These are phyloP conservation scores for Cerceris ruficornis DNA, from an alignment of 2,888 invertebrate species.

Conservation along the genomic window DNA sequence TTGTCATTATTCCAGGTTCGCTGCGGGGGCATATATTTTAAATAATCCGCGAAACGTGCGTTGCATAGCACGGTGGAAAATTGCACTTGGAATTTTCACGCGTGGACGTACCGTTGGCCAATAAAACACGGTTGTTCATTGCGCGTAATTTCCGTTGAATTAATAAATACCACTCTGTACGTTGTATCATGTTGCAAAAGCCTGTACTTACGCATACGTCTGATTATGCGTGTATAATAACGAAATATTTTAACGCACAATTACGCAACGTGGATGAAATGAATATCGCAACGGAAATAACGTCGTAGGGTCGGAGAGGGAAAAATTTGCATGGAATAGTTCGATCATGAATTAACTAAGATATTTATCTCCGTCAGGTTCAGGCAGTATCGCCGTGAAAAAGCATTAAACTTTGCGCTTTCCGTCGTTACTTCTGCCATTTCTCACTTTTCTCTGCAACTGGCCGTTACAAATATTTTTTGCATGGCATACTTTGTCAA, in stretches of 20 bases:
- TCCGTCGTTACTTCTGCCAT: constrained; percentile 49
- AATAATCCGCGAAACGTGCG: constrained; percentile 67
- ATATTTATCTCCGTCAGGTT: constrained; percentile 55
- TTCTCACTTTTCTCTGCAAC: constrained; percentile 52
- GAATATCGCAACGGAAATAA: constrained; percentile 14
- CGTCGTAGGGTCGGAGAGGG: constrained; percentile 1
- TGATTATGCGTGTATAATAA: constrained; percentile 11
- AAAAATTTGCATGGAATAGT: constrained; percentile 39
- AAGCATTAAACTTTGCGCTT: constrained; percentile 55
- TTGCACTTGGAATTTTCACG: constrained; percentile 70
- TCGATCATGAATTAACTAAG: constrained; percentile 55
- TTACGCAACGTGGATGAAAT: background rate
- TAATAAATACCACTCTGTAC: constrained; percentile 58
- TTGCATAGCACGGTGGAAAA: constrained; percentile 60
- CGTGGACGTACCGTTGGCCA: constrained; percentile 56
- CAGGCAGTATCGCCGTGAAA: constrained; percentile 36
- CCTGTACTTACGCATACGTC: constrained; percentile 28
- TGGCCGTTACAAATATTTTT: constrained; percentile 35
- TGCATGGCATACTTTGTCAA: background rate
- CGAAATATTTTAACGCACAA: too few relatives aligned
- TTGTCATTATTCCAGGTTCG: constrained; percentile 61
- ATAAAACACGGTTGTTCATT: constrained; percentile 68
- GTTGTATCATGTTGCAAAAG: constrained; percentile 17
- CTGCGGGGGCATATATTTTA: constrained; percentile 62
- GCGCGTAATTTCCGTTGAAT: constrained; percentile 63